Evolutionary conservation across 2,797 vertebrate genomes (phyloP).

Genomic region (Eulemur coronatus): DNA sequence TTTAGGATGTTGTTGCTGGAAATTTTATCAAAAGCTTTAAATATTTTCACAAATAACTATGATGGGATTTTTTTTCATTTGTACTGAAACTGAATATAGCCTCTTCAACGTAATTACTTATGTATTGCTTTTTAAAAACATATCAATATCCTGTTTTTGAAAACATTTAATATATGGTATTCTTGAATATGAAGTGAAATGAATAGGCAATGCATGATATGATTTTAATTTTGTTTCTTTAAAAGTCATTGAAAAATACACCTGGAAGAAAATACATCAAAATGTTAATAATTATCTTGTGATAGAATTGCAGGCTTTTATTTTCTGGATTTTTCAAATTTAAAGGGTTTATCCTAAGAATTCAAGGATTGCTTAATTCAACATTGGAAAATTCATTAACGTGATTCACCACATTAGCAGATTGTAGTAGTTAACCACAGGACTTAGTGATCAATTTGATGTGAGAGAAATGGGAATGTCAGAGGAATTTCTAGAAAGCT

Average conservation of each 20-base stretch:
- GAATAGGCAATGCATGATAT: neutral
- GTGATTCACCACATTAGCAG: neutral
- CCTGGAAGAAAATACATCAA: neutral
- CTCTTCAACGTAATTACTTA: neutral
- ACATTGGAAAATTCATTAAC: conserved; percentile 5
- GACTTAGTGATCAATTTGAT: conserved; percentile 22
- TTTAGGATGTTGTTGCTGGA: neutral
- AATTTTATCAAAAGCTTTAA: conserved; percentile 12
- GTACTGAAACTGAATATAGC: neutral
- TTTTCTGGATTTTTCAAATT: conserved; percentile 35
- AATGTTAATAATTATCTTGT: conserved; percentile 3
- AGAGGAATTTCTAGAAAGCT: conserved; percentile 39
- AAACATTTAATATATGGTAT: conserved; percentile 18
- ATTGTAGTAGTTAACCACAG: neutral
- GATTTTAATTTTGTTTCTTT: neutral
- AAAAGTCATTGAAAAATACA: neutral
- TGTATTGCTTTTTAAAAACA: neutral
- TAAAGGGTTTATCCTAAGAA: conserved; percentile 36
- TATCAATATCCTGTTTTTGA: neutral
- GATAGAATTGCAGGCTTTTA: conserved; percentile 10
- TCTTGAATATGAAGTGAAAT: conserved; percentile 37
- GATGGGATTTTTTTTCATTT: neutral
- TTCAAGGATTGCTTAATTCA: neutral
- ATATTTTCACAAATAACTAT: neutral
- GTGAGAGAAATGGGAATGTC: conserved; percentile 11